Evolutionary conservation across 2,113 vertebrate species (phyloP).

Genomic region (Sisor rabdophorus): DNA sequence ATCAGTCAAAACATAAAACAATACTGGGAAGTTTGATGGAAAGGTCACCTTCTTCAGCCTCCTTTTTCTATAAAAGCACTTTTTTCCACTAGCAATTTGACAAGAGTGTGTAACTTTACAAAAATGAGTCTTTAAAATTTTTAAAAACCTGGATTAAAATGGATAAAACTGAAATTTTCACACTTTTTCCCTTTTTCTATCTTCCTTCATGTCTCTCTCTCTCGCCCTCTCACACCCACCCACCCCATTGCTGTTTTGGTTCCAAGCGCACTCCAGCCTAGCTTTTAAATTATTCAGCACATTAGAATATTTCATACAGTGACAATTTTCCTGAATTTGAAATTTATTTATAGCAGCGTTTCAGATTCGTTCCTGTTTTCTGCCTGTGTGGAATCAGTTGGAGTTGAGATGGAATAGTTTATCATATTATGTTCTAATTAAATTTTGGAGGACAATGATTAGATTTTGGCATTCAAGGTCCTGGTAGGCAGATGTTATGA

Average conservation of each 20-base stretch:
- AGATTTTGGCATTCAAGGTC: neutral
- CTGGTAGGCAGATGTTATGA: neutral
- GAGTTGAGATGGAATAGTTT: no score
- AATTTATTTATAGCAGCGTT: neutral
- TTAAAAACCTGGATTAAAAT: no score
- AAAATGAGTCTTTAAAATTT: neutral
- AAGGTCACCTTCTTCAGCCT: conserved; percentile 15
- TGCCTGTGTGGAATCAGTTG: neutral
- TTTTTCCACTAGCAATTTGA: neutral
- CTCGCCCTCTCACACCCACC: neutral
- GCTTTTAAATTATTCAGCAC: conserved; percentile 1
- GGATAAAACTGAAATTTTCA: no score
- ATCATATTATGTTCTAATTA: no score
- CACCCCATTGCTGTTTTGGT: neutral
- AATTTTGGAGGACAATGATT: no score
- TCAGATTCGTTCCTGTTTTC: neutral
- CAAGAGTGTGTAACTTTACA: neutral
- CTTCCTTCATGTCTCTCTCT: neutral
- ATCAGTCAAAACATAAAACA: conserved; percentile 21
- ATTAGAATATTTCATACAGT: conserved; percentile 7
- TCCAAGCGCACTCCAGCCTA: neutral
- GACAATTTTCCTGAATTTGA: neutral
- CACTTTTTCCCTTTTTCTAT: no score
- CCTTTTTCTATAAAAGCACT: neutral
- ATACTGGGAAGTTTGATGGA: conserved; percentile 31